Base-by-base conservation (phyloP, 2,797 vertebrate species). In the Chelon labrosus region DNA sequence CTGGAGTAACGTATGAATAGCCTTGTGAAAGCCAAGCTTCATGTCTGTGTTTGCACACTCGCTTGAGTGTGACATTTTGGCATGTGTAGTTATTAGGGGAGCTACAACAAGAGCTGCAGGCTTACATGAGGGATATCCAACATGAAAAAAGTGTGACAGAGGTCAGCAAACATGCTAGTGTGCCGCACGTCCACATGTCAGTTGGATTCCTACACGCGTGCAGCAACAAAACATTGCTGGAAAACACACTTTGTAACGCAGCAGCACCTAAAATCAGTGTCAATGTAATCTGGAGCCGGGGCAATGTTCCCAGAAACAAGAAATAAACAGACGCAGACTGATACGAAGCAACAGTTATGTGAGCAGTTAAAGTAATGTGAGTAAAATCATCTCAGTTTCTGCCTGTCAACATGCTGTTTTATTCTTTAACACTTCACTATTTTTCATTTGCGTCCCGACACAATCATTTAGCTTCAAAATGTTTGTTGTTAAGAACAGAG, bases 281-380 rank as follows among this genome's bases (percentile, higher is more conserved):
- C 14, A 25, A 38, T 41, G 57, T 44, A 38, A 47, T 20, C 55
- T 10, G 8, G 69, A 70, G 59, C 27, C 31, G 46, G 19, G 56
- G 22, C 49, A 75, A 27, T 12, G 0, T 66, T 83, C 66, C 64
- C 64, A 71, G 72, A 79, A 77, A 77, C 13, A 20, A 63, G 9
- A 56, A 70, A 41, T 64, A 39, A 73, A 64, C 47, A 25, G 9
- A 63, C 19, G 58, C n/a, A 16, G 1, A 65, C n/a, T 14, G 19
- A 55, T 5, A 2, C 4, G 47, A n/a, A 38, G 42, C 41, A 58
- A 17, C 56, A 65, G 47, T 7, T 53, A 52, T 2, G 7, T 10
- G 38, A 75, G 44, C 50, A 59, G 35, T 64, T 63, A 27, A 19
- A 41, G 10, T 13, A n/a, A 39, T 39, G 49, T 42, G 60, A 19